A percentile compares a stretch with the other conserved stretches of the same genome.
Conservation (phyloP, 2,888 invertebrate species). For the Sicus ferrugineus region DNA sequence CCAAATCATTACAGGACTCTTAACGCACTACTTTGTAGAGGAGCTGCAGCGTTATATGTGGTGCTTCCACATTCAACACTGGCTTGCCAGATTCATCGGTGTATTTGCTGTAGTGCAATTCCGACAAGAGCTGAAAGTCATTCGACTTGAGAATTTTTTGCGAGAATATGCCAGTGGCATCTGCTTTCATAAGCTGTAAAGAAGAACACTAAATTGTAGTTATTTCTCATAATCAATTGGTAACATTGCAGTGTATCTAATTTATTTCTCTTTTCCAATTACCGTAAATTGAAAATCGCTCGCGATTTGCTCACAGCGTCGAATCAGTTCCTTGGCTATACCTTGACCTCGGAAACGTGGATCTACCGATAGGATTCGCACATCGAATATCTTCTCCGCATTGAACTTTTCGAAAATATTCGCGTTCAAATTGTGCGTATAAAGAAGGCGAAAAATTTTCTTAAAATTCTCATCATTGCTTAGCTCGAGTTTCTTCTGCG, state of each 20-base stretch:
- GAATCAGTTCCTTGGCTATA: slow-evolving; percentile 76
- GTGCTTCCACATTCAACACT: slow-evolving; percentile 69
- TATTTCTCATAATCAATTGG: neutral
- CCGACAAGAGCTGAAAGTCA: slow-evolving; percentile 72
- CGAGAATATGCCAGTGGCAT: slow-evolving; percentile 82
- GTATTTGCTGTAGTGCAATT: slow-evolving; percentile 76
- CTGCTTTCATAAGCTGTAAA: slow-evolving; percentile 77
- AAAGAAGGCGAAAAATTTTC: slow-evolving; percentile 80
- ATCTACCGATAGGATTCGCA: slow-evolving; percentile 82
- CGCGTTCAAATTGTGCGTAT: slow-evolving; percentile 73
- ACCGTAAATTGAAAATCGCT: slow-evolving; percentile 76
- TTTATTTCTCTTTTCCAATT: too few species aligned
- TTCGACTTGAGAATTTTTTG: slow-evolving; percentile 77
- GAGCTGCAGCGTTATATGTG: slow-evolving; percentile 77
- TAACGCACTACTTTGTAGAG: slow-evolving; percentile 65
- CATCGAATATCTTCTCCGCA: slow-evolving; percentile 78
- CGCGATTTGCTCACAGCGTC: slow-evolving; percentile 73
- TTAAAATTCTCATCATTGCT: slow-evolving; percentile 76
- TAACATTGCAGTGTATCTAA: too few species aligned
- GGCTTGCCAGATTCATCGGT: slow-evolving; percentile 70
- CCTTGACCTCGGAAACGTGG: slow-evolving; percentile 74
- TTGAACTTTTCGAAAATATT: slow-evolving; percentile 74
- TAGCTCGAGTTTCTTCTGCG: slow-evolving; percentile 72
- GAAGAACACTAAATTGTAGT: neutral
- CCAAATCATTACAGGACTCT: too few species aligned